Evolutionary conservation across 2,888 invertebrate genomes (phyloP), one percentile per base, ranked within the genome.

Genomic region (Pantelozetes paolii): DNA sequence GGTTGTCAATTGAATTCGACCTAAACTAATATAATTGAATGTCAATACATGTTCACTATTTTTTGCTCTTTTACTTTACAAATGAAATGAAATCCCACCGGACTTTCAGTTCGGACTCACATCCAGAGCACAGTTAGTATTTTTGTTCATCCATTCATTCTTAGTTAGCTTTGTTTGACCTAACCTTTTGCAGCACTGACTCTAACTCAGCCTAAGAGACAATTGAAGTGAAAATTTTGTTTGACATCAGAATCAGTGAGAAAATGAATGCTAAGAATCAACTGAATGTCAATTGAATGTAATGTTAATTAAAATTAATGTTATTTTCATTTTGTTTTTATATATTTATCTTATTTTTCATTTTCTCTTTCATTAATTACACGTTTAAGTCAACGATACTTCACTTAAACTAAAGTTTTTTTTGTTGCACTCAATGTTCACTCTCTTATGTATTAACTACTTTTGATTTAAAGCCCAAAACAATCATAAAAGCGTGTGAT

Each of bases 11-110:
- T 62, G 62, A 62, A 62, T 62, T 30, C 62, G 32, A 62, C 62
- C 30, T 32, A 62, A 30, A 54, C 9, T 62, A 62, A 62, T 62
- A 62, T 62, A 62, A 62, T 62, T 62, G 62, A 62, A 62, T 62
- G 62, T 62, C 62, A 62, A 62, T 62, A 62, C 62, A 62, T 62
- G 62, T 62, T 28, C 62, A 32, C 36, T 62, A 28, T 59, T 59
- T 26, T 28, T 20, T 20, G n/a, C 50, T n/a, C n/a, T 50, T 50
- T 20, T 50, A 6, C n/a, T n/a, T n/a, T n/a, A n/a, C n/a, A n/a
- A n/a, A 36, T 8, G 36, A 36, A 9, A 8, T 36, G 36, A 26
- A 62, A 32, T 20, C 62, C 32, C 62, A 30, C 8, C 9, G 62
- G 62, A 32, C 3, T 62, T 30, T 20, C 15, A 36, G 1, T n/a